phyloP scores from a whole-genome alignment of 1,140 invertebrate genomes.

The Drosophila truncata region DNA sequence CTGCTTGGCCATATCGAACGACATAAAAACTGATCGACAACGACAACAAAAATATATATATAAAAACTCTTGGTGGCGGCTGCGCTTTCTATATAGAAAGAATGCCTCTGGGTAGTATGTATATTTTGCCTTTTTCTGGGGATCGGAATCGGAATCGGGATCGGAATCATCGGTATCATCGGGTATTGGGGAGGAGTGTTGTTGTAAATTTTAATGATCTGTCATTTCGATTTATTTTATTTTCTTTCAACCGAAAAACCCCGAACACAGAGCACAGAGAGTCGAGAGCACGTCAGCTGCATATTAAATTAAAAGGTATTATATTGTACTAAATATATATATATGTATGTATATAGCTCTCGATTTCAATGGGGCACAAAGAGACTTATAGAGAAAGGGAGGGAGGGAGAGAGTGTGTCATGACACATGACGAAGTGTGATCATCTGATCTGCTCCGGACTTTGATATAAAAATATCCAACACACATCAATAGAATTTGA shows the following conservation, averaged over 20 bases:
- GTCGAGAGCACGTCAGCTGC: slow-evolving; percentile 76
- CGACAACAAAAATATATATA: slow-evolving; percentile 79
- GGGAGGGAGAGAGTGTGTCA: background rate
- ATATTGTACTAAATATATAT: slow-evolving; percentile 79
- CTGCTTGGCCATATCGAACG: slow-evolving; percentile 76
- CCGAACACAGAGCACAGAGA: slow-evolving; percentile 32
- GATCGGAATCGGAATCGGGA: slow-evolving; percentile 18
- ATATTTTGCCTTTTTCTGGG: slow-evolving; percentile 40
- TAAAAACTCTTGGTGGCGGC: slow-evolving; percentile 42
- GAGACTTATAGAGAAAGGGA: no score
- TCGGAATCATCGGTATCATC: slow-evolving; percentile 4
- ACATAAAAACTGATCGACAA: slow-evolving; percentile 84
- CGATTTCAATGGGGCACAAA: background rate
- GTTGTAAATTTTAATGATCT: slow-evolving; percentile 85
- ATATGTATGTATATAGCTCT: slow-evolving; percentile 7
- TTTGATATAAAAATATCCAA: slow-evolving; percentile 78
- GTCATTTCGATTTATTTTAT: slow-evolving; percentile 85
- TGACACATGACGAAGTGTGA: slow-evolving; percentile 23
- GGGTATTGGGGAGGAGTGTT: slow-evolving; percentile 50
- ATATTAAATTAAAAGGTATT: slow-evolving; percentile 85
- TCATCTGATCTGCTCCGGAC: slow-evolving; percentile 40
- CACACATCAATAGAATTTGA: slow-evolving; percentile 81
- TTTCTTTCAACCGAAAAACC: slow-evolving; percentile 72
- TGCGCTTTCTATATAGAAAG: slow-evolving; percentile 54
- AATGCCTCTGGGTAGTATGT: slow-evolving; percentile 9